Evolutionary conservation across 2,113 vertebrate species (phyloP), one percentile per base, ranked within the genome.

Genomic region (Hystrix cristata): DNA sequence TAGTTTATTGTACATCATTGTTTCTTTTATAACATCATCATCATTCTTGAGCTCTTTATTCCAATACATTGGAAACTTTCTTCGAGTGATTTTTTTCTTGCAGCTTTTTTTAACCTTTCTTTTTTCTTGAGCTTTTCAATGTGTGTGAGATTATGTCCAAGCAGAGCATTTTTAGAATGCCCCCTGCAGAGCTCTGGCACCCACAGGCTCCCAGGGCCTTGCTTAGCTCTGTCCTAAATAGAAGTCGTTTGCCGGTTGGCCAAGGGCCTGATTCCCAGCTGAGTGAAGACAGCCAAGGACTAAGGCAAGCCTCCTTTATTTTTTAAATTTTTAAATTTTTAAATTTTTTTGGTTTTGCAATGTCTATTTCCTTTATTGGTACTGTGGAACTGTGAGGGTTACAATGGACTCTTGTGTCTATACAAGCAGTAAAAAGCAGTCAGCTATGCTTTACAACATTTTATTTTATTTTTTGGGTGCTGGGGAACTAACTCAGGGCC

Each of bases 311-410:
- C 34, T 86, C 60, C 95, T 62, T 64, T 48, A 85, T 38, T 38
- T 38, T 38, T 38, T 38, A 2, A 38, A 38, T 38, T 38, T 38
- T 38, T 38, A 2, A 38, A 38, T 38, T 38, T 38, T 38, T 38
- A 38, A 38, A 38, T 38, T 38, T 38, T 38, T 38, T 38, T 48
- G 67, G 48, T 57, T 31, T 29, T 71, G 53, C n/a, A 85, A 4
- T 71, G 95, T 98, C 98, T 98, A 95, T 98, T 98, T 31, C 96
- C 97, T 99, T 98, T 99, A 98, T 99, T 99, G 98, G 98, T 57
- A 74, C 97, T 98, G 98, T 98, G 98, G 98, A 97, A 11, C 79
- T 98, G 97, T 96, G 97, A 97, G 97, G 97, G 98, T 98, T 98
- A 99, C 99, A 99, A 86, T 97, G 71, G 92, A 95, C 97, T 97